Evolutionary conservation across 2,888 invertebrate genomes (phyloP), one percentile per base, ranked within the genome.

Genomic region (Epirrhoe alternata): DNA sequence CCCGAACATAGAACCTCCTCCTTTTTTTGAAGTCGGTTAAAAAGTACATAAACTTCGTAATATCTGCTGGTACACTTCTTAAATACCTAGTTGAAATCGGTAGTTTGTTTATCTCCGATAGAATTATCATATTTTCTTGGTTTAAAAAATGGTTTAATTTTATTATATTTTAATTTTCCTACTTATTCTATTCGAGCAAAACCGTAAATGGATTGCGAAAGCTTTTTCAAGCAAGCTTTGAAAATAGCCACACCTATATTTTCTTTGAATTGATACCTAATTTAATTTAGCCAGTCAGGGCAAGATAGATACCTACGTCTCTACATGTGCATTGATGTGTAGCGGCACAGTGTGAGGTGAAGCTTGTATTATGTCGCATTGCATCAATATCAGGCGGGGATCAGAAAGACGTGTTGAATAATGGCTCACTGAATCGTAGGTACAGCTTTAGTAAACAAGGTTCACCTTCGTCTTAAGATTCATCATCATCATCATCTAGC

Each of bases 171-270:
- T n/a, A n/a, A n/a, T n/a, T n/a, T n/a, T n/a, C n/a, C n/a, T n/a
- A n/a, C n/a, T n/a, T n/a, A n/a, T n/a, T n/a, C n/a, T n/a, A 73
- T 70, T 69, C 71, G 53, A 49, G 53, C 45, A 66, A 71, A 73
- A 66, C 71, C 70, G 64, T 38, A 66, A 58, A 38, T 38, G 38
- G 38, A 38, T 16, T 54, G 52, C 54, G 24, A 54, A 24, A 12
- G 16, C 10, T 1, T 14, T 5, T 16, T 16, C 6, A 1, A 12
- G 38, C 24, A 24, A 10, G 38, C 38, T 42, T 4, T 42, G 12
- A 12, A 42, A 5, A 35, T 35, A 42, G 12, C 12, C 12, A 12
- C 12, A 12, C 12, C 12, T 12, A 33, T 5, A 7, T 16, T 71
- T 12, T 14, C 42, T 42, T 24, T 56, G 14, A 24, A 45, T 31